Conservation (phyloP, 53 echinoderm and acorn worm species). For the Crossaster papposus region DNA sequence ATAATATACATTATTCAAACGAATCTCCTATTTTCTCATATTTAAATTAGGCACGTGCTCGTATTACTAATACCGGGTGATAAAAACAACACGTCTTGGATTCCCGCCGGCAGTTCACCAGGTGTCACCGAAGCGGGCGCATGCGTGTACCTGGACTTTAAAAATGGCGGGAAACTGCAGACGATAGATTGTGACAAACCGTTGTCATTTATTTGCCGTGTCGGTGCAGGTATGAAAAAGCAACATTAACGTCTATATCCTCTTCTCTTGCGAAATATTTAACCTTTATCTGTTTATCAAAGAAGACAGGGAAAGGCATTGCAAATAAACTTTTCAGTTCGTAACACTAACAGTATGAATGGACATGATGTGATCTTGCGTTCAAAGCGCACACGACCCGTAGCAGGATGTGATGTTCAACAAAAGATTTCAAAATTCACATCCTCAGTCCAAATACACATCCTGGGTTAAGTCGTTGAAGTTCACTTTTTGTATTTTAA, state of each 20-base stretch:
- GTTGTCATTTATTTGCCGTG: conserved; percentile 32
- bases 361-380: too few relatives aligned
- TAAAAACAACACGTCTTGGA: not conserved
- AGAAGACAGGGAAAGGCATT: not conserved
- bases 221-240: conserved; percentile 24
- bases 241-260: not conserved
- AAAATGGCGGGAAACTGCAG: conserved; percentile 31
- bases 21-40: not conserved
- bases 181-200: not conserved
- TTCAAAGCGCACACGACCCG: too few relatives aligned
- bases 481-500: too few relatives aligned
- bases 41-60: not conserved
- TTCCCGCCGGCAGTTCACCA: not conserved
- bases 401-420: too few relatives aligned
- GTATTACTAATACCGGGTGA: not conserved
- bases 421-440: too few relatives aligned
- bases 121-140: conserved; percentile 3
- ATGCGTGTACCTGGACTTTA: conserved; percentile 32
- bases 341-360: too few relatives aligned
- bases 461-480: too few relatives aligned
- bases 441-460: too few relatives aligned
- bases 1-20: not conserved
- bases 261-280: not conserved
- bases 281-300: not conserved
- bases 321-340: not conserved